A percentile compares a stretch with the other conserved stretches of the same genome.
These are phyloP conservation scores for Poecilia picta DNA, from an alignment of 2,797 vertebrate species.

Conservation along the genomic window DNA sequence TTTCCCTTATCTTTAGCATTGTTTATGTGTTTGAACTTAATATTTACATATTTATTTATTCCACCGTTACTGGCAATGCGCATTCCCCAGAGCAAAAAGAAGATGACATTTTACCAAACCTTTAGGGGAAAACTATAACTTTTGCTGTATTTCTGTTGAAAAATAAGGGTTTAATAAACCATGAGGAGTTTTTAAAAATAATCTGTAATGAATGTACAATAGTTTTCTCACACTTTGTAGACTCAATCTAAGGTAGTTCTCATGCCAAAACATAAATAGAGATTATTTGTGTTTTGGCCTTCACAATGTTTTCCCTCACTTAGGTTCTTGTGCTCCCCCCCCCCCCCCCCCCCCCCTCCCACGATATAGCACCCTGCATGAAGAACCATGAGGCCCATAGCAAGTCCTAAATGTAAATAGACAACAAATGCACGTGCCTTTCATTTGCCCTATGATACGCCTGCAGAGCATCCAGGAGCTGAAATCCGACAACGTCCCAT, in stretches of 20 bases:
- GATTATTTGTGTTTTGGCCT: background rate
- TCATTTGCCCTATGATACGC: background rate
- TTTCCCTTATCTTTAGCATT: background rate
- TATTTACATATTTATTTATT: background rate
- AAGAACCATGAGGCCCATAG: background rate
- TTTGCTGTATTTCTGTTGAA: background rate
- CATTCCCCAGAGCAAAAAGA: background rate
- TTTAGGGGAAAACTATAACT: background rate
- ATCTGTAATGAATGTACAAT: background rate
- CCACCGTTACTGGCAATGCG: background rate
- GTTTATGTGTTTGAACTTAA: background rate
- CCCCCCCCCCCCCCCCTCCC: no score
- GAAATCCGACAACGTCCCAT: slow-evolving; percentile 43
- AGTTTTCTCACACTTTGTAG: background rate
- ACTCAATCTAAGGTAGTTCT: background rate
- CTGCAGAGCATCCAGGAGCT: background rate
- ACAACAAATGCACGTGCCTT: background rate
- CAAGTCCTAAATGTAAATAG: background rate
- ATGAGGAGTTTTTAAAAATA: background rate
- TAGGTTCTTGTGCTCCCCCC: background rate
- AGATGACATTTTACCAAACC: background rate
- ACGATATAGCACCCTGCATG: background rate
- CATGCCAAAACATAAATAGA: background rate
- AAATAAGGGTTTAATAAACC: background rate
- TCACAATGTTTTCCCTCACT: fast-evolving